A percentile compares a stretch with the other conserved stretches of the same genome.
phyloP scores from a whole-genome alignment of 2,797 vertebrate species.

The Melanotaenia maccullochi region DNA sequence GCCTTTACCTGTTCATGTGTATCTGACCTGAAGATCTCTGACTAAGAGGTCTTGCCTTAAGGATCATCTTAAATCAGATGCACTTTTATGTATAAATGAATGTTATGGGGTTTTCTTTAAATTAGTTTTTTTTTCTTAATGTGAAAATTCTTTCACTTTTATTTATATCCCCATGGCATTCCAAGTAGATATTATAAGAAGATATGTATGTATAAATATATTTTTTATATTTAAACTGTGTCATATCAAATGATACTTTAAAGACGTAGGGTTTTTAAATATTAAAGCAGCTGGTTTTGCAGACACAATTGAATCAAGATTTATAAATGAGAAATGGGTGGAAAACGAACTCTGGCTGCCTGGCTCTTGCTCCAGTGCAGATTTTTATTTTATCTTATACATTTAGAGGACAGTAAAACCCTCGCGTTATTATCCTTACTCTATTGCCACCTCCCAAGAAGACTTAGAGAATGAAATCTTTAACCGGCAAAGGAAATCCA shows the following conservation, averaged over 20 bases:
- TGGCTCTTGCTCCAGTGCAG: conserved; percentile 38
- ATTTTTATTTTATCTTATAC: conserved; percentile 14
- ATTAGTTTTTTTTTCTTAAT: conserved; percentile 76
- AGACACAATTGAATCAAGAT: conserved; percentile 82
- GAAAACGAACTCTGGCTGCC: conserved; percentile 62
- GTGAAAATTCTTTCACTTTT: conserved; percentile 87
- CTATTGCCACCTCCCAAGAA: conserved; percentile 7
- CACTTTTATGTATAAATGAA: conserved; percentile 90
- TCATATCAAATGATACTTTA: conserved; percentile 83
- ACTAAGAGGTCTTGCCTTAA: conserved; percentile 39
- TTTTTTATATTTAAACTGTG: conserved; percentile 89
- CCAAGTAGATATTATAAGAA: conserved; percentile 86
- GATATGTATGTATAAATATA: conserved; percentile 87
- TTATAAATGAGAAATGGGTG: conserved; percentile 76
- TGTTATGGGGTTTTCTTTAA: conserved; percentile 86
- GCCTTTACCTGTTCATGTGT: conserved; percentile 17
- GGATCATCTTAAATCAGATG: conserved; percentile 79
- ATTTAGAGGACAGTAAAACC: conserved; percentile 39
- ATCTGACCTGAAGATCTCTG: conserved; percentile 33
- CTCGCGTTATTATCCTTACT: conserved; percentile 10
- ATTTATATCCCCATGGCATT: conserved; percentile 90
- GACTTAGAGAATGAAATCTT: conserved; percentile 27
- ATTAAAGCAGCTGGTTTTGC: conserved; percentile 96
- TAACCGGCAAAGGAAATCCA: neutral
- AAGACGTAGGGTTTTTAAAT: conserved; percentile 62